Conservation (phyloP, 2,888 invertebrate species). For the Heteropelma amictum region DNA sequence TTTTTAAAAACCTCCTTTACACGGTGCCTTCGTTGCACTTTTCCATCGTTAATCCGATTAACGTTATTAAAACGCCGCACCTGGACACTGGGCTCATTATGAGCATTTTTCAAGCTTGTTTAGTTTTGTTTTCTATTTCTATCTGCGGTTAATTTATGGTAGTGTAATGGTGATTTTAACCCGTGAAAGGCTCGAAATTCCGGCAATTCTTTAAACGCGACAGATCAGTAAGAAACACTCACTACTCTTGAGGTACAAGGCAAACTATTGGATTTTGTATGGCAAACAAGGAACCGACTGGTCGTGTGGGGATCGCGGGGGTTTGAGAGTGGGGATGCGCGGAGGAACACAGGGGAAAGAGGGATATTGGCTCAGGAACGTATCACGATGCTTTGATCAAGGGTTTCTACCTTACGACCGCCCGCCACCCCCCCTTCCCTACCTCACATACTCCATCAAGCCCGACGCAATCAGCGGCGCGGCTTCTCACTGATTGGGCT, state of each 20-base stretch:
- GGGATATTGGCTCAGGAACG: slow-evolving; percentile 66
- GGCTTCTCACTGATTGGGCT: slow-evolving; percentile 12
- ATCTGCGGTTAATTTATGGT: neutral
- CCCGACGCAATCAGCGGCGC: slow-evolving; percentile 2
- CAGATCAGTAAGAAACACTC: slow-evolving; percentile 65
- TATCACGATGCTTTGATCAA: slow-evolving; percentile 58
- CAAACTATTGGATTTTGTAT: slow-evolving; percentile 78
- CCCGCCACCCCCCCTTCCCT: neutral
- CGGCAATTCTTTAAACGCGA: neutral
- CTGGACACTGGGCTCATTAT: slow-evolving; percentile 30
- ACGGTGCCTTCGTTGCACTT: slow-evolving; percentile 57
- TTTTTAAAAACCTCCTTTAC: neutral
- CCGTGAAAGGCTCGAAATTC: neutral
- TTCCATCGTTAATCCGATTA: slow-evolving; percentile 54
- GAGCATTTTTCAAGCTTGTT: slow-evolving; percentile 34
- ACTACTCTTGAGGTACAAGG: slow-evolving; percentile 73
- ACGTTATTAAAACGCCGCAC: slow-evolving; percentile 44
- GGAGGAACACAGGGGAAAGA: slow-evolving; percentile 55
- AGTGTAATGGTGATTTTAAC: neutral
- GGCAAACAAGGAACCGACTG: slow-evolving; percentile 78
- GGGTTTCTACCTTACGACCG: neutral
- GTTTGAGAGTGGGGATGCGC: slow-evolving; percentile 66
- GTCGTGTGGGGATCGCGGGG: slow-evolving; percentile 62
- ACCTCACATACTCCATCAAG: neutral
- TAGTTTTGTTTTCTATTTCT: slow-evolving; percentile 4